These are phyloP conservation scores for Shargacucullia verbasci DNA, from an alignment of 2,888 invertebrate genomes.

Conservation along the genomic window DNA sequence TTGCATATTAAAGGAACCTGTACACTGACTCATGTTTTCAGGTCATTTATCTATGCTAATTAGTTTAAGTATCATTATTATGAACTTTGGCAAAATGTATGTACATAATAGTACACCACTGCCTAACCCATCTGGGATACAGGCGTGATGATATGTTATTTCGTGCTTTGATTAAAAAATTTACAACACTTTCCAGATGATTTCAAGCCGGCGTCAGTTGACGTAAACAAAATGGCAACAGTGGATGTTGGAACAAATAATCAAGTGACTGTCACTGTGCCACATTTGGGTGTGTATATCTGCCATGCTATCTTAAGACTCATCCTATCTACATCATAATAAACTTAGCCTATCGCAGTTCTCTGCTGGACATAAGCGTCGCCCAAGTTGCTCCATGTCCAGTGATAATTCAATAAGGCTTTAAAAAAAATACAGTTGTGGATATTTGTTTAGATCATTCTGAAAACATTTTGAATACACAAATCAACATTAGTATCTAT, in stretches of 20 bases:
- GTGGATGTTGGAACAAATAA: slow-evolving; percentile 97
- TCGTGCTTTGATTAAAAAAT: not conserved
- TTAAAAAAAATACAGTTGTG: too few species aligned
- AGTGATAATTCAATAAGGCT: too few species aligned
- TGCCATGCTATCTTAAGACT: not conserved
- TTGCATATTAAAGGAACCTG: too few species aligned
- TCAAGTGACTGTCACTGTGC: slow-evolving; percentile 97
- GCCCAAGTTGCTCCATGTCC: too few species aligned
- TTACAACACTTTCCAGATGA: slow-evolving; percentile 92
- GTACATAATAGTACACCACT: too few species aligned
- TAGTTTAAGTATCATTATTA: too few species aligned
- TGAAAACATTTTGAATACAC: slow-evolving; percentile 2
- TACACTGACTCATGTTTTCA: slow-evolving; percentile 8
- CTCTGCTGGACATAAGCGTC: too few species aligned
- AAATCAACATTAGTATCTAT: slow-evolving; percentile 21
- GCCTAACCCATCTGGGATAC: too few species aligned
- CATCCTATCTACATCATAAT: too few species aligned
- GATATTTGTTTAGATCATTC: slow-evolving; percentile 9
- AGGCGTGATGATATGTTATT: too few species aligned
- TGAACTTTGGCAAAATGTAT: too few species aligned
- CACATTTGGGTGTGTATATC: slow-evolving; percentile 92
- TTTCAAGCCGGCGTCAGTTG: slow-evolving; percentile 99
- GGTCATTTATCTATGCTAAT: not conserved
- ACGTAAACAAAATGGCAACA: slow-evolving; percentile 96
- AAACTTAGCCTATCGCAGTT: too few species aligned